These are phyloP conservation scores for Stegastes partitus DNA, from an alignment of 2,113 vertebrate genomes.

Conservation along the genomic window DNA sequence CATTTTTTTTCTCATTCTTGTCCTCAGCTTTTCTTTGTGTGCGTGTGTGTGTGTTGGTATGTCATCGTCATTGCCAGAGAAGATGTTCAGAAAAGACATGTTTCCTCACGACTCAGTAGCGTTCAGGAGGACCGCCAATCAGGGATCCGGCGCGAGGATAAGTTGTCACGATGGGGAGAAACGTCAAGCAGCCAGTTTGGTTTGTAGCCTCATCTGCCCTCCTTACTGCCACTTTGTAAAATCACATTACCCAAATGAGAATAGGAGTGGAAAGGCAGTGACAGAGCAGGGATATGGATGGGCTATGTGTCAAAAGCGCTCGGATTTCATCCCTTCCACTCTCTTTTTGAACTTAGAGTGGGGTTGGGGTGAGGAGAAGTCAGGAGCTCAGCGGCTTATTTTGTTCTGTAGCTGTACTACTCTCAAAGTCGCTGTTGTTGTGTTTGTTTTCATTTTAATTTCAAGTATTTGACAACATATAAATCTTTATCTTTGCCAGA, in stretches of 20 bases:
- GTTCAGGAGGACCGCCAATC: conserved; percentile 83
- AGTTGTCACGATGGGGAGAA: conserved; percentile 78
- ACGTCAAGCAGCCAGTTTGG: conserved; percentile 78
- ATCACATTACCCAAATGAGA: conserved; percentile 91
- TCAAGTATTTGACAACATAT: too few species aligned
- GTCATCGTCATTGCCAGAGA: conserved; percentile 58
- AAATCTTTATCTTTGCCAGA: too few species aligned
- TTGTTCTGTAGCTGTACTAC: conserved; percentile 24
- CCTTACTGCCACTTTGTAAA: conserved; percentile 83
- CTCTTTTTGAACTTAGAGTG: conserved; percentile 57
- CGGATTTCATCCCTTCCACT: conserved; percentile 77
- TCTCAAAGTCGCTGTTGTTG: conserved; percentile 19
- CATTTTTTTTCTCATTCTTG: conserved; percentile 3
- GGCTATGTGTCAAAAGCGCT: conserved; percentile 89
- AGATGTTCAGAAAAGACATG: conserved; percentile 82
- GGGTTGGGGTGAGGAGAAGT: conserved; percentile 36
- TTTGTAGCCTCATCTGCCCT: conserved; percentile 72
- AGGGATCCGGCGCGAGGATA: conserved; percentile 79
- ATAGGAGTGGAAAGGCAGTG: conserved; percentile 90
- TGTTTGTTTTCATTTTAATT: too few species aligned
- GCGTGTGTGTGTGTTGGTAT: background rate
- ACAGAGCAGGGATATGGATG: conserved; percentile 88
- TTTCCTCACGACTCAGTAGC: conserved; percentile 82
- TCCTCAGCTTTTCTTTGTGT: conserved; percentile 14
- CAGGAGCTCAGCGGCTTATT: conserved; percentile 39